Base-by-base conservation (phyloP, 2,113 vertebrate genomes). In the Lethenteron reissneri region DNA sequence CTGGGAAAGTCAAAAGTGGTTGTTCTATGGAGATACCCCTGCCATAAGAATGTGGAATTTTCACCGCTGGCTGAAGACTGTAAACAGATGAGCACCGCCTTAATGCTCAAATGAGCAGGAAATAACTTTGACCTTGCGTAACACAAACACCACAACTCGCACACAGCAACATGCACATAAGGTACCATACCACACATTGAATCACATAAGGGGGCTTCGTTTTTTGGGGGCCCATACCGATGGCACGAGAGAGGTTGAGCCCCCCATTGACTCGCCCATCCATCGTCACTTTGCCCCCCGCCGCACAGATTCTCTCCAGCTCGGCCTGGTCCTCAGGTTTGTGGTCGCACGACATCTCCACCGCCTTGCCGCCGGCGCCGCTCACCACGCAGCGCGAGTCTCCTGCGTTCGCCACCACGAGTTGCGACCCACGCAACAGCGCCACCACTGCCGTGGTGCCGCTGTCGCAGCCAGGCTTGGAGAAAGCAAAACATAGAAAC, bases 311-410 rank as follows among this genome's bases (percentile, higher is more conserved):
- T 71, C 94, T 83, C 73, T 88, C 83, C 72, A 97, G 81, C 76
- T 99, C 94, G 78, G 97, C 76, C 78, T 97, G 90, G 1, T 99
- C 94, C 77, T 99, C 92, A 0, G 94, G 92, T 75, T 99, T 99
- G 80, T 99, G 94, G 78, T 99, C 94, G 1, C 95, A 96, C 0
- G 92, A 96, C 92, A 97, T 97, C 76, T 97, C 94, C 0, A 99
- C 81, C 0, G 94, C 92, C 78, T 86, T 92, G 25, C 92, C 90
- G 0, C 78, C 82, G 76, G 95, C 90, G 25, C 9, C 25, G 0
- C 92, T 97, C 41, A 99, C 89, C 60, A 99, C 94, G 1, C 94
- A 99, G 74, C 94, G 91, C 2, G 94, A 99, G 78, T 99, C 94
- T 8, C 94, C 94, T 0, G 94, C 89, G 0, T 99, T 99, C 58